phyloP scores from a whole-genome alignment of 2,888 invertebrate genomes.

The Sinhomidia bicolor region DNA sequence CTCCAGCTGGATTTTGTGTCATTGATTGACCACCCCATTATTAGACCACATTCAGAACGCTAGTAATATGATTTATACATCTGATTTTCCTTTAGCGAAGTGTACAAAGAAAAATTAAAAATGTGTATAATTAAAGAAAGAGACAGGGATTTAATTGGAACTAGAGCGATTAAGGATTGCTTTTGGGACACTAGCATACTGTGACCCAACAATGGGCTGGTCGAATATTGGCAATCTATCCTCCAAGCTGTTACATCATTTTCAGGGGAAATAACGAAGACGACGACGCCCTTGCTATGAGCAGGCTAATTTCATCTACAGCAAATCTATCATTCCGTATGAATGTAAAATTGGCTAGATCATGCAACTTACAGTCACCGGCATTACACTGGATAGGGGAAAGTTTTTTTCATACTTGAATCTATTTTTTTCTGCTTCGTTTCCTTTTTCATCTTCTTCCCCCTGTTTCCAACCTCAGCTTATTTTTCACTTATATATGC shows the following conservation, averaged over 20 bases:
- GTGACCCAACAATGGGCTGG: no score
- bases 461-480: not conserved
- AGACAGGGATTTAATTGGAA: no score
- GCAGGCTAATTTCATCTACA: constrained; percentile 9
- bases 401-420: not conserved
- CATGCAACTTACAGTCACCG: not conserved
- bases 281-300: constrained; percentile 49
- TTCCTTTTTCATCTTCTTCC: not conserved
- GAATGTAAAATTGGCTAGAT: not conserved
- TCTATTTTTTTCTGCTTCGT: not conserved
- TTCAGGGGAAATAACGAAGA: not conserved
- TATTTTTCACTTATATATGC: not conserved
- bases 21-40: no score
- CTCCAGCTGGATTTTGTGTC: no score
- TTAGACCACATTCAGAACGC: no score
- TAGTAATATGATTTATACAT: no score
- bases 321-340: constrained; percentile 7
- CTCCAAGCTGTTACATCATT: not conserved
- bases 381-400: not conserved
- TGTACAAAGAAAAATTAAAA: no score
- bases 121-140: no score
- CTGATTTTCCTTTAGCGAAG: no score
- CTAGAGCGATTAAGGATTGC: no score
- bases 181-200: not conserved
- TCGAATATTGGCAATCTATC: no score